phyloP scores from a whole-genome alignment of 2,888 invertebrate species.

The Barypeithes pellucidus region DNA sequence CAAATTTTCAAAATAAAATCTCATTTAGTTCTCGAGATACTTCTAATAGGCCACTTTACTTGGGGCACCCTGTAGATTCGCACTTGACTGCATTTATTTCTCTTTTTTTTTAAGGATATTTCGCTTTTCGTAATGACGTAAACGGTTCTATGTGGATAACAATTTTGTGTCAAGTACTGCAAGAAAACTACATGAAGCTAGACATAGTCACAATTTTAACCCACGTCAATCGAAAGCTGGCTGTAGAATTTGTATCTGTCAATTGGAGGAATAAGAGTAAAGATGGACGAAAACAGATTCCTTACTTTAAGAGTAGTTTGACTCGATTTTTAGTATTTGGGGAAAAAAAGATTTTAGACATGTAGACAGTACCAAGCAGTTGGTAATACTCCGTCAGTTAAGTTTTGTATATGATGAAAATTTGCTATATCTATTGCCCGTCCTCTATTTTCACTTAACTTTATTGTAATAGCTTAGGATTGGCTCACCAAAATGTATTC shows the following conservation, averaged over 20 bases:
- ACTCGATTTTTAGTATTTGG: conserved; percentile 76
- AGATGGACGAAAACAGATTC: conserved; percentile 89
- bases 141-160: conserved; percentile 29
- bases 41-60: too few species aligned
- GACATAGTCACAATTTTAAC: conserved; percentile 91
- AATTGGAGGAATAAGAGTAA: conserved; percentile 88
- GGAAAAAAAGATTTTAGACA: not conserved
- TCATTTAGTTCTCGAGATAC: too few species aligned
- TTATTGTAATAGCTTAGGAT: too few species aligned
- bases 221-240: conserved; percentile 87
- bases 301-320: conserved; percentile 91
- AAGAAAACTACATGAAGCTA: conserved; percentile 79
- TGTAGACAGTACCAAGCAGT: too few species aligned
- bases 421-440: too few species aligned
- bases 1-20: too few species aligned
- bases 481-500: too few species aligned
- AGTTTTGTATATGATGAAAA: too few species aligned
- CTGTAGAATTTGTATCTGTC: conserved; percentile 75
- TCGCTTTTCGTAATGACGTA: conserved; percentile 46
- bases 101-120: conserved; percentile 64
- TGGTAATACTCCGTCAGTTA: too few species aligned
- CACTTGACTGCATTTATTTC: too few species aligned
- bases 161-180: conserved; percentile 82
- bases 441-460: too few species aligned
- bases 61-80: too few species aligned